Base-by-base conservation (phyloP, 2,888 invertebrate genomes). In the Perizoma flavofasciatum region DNA sequence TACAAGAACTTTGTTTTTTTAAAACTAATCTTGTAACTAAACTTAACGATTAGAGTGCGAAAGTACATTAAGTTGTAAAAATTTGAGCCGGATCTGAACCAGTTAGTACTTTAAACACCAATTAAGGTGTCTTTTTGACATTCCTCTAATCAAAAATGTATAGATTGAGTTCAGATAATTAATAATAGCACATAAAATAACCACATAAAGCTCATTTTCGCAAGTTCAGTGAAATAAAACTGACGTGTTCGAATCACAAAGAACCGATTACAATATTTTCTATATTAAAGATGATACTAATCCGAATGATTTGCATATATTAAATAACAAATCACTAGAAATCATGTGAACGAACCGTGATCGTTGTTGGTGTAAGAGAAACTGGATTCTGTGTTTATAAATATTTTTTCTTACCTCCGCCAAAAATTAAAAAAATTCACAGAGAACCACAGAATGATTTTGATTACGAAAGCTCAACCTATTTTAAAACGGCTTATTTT, bases 291-390 rank as follows among this genome's bases (percentile, higher is more conserved):
- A 49, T 66, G 64, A 63, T 57, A 61, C 60, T 46, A 51, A 61
- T 63, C 67, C 49, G 56, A 47, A 59, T 65, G 47, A 65, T 68
- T 65, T 69, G 51, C 67, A 66, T 66, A 61, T 37, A 49, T 71
- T 69, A 65, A 57, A 58, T 64, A 66, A 69, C 55, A 41, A 58
- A 62, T 70, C 46, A 58, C 44, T 58, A 10, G 55, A 59, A 51
- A 61, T 66, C 66, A 67, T 67, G 66, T 51, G 61, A 55, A 49
- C 63, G 32, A 46, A 47, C 49, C 65, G 61, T 68, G 69, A 49
- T 33, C 49, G 52, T 52, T 4, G 11, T 40, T 33, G 11, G n/a
- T n/a, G n/a, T n/a, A n/a, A 37, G 37, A 37, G 48, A 44, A 55
- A 47, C 32, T 40, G 51, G 47, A 48, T 55, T 51, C 32, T 35